Conservation (phyloP, 2,113 vertebrate species). For the Nothobranchius kuhntae region DNA sequence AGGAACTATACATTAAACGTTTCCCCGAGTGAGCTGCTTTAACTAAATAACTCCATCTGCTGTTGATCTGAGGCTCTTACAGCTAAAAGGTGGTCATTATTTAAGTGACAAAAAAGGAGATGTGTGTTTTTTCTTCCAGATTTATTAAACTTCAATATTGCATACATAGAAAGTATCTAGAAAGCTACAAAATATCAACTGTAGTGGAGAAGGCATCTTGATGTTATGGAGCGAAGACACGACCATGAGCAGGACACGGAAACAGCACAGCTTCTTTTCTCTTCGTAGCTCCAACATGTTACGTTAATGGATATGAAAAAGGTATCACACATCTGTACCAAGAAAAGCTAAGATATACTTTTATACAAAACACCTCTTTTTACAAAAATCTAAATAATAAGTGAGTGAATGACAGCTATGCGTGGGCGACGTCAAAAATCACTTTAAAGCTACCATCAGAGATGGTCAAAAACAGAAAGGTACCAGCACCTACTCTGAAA, state of each 20-base stretch:
- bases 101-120: conserved; percentile 23
- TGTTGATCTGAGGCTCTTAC: conserved; percentile 29
- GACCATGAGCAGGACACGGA: conserved; percentile 98
- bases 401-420: conserved; percentile 92
- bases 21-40: background rate
- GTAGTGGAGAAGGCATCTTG: conserved; percentile 99
- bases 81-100: background rate
- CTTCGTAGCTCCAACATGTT: conserved; percentile 91
- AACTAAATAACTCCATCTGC: conserved; percentile 35
- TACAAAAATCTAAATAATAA: conserved; percentile 89
- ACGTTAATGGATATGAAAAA: conserved; percentile 93
- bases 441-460: conserved; percentile 97
- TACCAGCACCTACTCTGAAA: conserved; percentile 98
- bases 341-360: conserved; percentile 95
- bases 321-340: conserved; percentile 97
- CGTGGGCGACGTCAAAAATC: conserved; percentile 92
- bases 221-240: conserved; percentile 99
- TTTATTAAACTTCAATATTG: conserved; percentile 99
- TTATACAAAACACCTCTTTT: conserved; percentile 95
- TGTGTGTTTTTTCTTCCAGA: conserved; percentile 77
- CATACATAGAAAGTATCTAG: conserved; percentile 99
- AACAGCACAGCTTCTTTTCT: conserved; percentile 79
- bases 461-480: conserved; percentile 88
- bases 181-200: conserved; percentile 99
- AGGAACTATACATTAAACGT: background rate